Evolutionary conservation across 2,888 invertebrate species (phyloP).

Genomic region (Oscheius sp.): DNA sequence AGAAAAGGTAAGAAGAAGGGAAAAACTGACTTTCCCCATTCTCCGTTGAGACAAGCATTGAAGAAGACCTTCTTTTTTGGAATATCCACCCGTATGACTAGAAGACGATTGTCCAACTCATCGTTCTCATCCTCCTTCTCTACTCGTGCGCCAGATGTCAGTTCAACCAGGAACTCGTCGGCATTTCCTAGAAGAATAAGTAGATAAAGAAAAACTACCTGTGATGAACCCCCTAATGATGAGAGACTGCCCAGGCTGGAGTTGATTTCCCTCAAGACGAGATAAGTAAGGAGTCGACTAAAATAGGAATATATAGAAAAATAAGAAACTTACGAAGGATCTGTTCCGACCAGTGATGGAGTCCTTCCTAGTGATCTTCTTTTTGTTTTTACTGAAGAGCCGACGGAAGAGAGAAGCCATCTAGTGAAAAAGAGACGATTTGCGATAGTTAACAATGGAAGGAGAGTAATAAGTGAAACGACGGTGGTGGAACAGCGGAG

Average conservation of each 20-base stretch:
- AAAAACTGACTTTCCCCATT: constrained; percentile 64
- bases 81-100: constrained; percentile 62
- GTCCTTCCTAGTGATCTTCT: constrained; percentile 64
- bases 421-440: neutral
- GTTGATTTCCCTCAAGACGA: constrained; percentile 66
- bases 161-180: constrained; percentile 65
- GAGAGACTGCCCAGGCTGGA: constrained; percentile 69
- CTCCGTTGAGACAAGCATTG: constrained; percentile 67
- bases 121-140: constrained; percentile 63
- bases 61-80: constrained; percentile 55
- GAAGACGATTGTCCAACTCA: constrained; percentile 63
- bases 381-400: constrained; percentile 48
- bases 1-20: neutral
- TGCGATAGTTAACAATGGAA: neutral
- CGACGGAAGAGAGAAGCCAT: constrained; percentile 65
- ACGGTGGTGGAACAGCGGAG: neutral
- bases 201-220: constrained; percentile 37
- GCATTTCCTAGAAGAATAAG: constrained; percentile 4
- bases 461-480: constrained; percentile 6
- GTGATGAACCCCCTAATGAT: constrained; percentile 66
- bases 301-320: constrained; percentile 16
- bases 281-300: constrained; percentile 69
- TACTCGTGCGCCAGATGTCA: constrained; percentile 64
- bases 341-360: constrained; percentile 69
- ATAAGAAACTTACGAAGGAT: constrained; percentile 59